Evolutionary conservation across 2,888 invertebrate species (phyloP), one percentile per base, ranked within the genome.

Genomic region (Minunthozetes semirufus): DNA sequence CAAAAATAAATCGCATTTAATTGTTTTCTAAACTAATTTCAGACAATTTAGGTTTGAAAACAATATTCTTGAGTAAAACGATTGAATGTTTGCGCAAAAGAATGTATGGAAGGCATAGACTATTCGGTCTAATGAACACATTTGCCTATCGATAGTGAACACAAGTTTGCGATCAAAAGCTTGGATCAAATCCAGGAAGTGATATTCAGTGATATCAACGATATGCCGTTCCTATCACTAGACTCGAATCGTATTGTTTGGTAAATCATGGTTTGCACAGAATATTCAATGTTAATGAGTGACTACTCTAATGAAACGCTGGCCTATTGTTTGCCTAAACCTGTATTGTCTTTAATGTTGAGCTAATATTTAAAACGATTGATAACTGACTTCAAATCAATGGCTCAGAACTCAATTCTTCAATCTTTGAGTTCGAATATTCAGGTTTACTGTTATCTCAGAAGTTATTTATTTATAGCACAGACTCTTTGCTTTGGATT

Each of bases 181-280:
- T 42, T 2, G 42, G 68, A 68, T 38, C 38, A 68, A 68, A 38
- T 42, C 68, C 42, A 68, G 68, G 68, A 68, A 68, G 42, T 68
- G 68, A 68, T 68, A 68, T n/a, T 11, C 27, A 63, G 5, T 53
- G 53, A 4, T 29, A 63, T 29, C 42, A 13, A 4, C 42, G 42
- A 25, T 61, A 22, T 27, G 8, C 25, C 4, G 19, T 53, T 53
- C 17, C 53, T 27, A 61, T 61, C 61, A 22, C n/a, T 19, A 9
- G 53, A n/a, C n/a, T 53, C 1, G 9, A 53, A 53, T 53, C 22
- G 63, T 63, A 68, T 68, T 68, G 68, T 68, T 42, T 46, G 68
- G 9, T 22, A 33, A 27, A 1, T 29, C n/a, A 63, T 53, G 19
- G 25, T 29, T 29, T 27, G 27, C 22, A 27, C 29, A 63, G 17